These are phyloP conservation scores for Ophthalmolycus amberensis DNA, from an alignment of 2,113 vertebrate genomes.

Conservation along the genomic window DNA sequence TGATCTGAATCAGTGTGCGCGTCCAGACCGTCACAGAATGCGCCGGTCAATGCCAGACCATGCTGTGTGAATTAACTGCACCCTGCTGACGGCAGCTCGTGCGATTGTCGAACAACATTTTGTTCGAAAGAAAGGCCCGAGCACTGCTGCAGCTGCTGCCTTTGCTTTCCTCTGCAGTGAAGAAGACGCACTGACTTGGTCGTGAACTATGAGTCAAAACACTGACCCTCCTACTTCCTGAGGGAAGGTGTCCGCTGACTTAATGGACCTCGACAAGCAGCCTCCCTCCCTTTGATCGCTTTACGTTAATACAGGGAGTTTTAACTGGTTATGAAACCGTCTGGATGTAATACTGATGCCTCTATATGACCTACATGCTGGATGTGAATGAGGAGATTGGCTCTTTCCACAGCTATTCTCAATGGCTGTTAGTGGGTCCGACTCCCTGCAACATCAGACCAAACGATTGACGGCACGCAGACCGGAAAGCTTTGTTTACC, in stretches of 20 bases:
- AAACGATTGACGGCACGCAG: neutral
- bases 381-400: neutral
- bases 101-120: slow-evolving; percentile 32
- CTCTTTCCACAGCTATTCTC: neutral
- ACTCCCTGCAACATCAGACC: neutral
- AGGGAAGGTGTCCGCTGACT: slow-evolving; percentile 60
- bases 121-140: slow-evolving; percentile 32
- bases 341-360: neutral
- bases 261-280: slow-evolving; percentile 64
- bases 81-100: slow-evolving; percentile 38
- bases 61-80: slow-evolving; percentile 54
- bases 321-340: neutral
- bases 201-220: slow-evolving; percentile 67
- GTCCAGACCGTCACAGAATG: slow-evolving; percentile 51
- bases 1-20: slow-evolving; percentile 60
- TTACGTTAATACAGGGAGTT: neutral
- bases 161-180: slow-evolving; percentile 31
- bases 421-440: neutral
- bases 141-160: neutral
- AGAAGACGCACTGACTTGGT: slow-evolving; percentile 44
- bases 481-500: neutral
- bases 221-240: slow-evolving; percentile 42
- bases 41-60: slow-evolving; percentile 43
- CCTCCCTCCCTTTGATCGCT: slow-evolving; percentile 40
- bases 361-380: neutral